phyloP scores from a whole-genome alignment of 1,140 invertebrate species.

The Babylonia areolata region DNA sequence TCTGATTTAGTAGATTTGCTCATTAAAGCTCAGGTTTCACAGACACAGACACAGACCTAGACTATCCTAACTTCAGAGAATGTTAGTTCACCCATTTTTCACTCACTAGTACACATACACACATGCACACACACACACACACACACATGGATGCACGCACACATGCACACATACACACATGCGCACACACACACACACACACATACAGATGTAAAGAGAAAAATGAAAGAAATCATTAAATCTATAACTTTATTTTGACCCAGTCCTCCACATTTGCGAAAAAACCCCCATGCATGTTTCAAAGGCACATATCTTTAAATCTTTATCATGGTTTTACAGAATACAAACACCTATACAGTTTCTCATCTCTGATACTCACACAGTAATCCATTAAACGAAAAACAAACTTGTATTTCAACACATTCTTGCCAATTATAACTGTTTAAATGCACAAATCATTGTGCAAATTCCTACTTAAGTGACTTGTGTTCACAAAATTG shows the following conservation, averaged over 20 bases:
- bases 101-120: too few relatives aligned
- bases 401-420: background rate
- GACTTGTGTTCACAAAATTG: background rate
- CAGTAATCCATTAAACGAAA: background rate
- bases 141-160: too few relatives aligned
- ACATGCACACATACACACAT: too few relatives aligned
- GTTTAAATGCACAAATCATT: background rate
- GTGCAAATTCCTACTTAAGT: background rate
- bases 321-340: background rate
- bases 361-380: background rate
- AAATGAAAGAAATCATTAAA: background rate
- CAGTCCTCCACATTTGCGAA: background rate
- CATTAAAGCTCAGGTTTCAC: too few relatives aligned
- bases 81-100: too few relatives aligned
- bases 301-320: background rate
- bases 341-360: background rate
- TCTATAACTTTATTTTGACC: conserved; percentile 8
- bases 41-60: too few relatives aligned
- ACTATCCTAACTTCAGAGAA: too few relatives aligned
- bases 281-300: background rate
- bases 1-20: too few relatives aligned
- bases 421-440: background rate
- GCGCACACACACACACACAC: too few relatives aligned
- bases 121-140: too few relatives aligned
- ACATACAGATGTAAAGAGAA: background rate